These are phyloP conservation scores for Pyrochroa serraticornis DNA, from an alignment of 2,888 invertebrate genomes.

Conservation along the genomic window DNA sequence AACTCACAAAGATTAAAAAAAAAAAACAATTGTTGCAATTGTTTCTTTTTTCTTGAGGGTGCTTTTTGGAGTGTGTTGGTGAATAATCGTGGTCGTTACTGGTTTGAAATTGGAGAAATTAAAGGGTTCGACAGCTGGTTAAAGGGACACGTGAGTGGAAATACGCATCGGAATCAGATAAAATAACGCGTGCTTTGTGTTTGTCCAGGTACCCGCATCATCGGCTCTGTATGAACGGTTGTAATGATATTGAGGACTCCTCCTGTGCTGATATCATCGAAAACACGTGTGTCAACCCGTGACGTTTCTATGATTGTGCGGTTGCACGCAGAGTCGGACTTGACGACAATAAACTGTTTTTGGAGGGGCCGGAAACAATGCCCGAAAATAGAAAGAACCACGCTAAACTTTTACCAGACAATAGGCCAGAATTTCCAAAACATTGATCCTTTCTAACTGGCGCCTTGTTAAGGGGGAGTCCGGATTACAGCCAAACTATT, in stretches of 20 bases:
- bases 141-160: slow-evolving; percentile 33
- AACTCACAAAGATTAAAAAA: too few relatives aligned
- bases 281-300: slow-evolving; percentile 35
- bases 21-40: background rate
- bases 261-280: slow-evolving; percentile 35
- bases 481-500: too few relatives aligned
- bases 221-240: slow-evolving; percentile 35
- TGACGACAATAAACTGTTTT: too few relatives aligned
- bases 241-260: slow-evolving; percentile 33
- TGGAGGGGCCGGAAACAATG: too few relatives aligned
- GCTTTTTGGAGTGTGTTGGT: slow-evolving; percentile 1
- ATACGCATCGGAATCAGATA: slow-evolving; percentile 40
- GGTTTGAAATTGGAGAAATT: slow-evolving; percentile 8
- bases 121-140: slow-evolving; percentile 26
- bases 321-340: too few relatives aligned
- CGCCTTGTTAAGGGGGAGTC: too few relatives aligned
- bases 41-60: slow-evolving; percentile 5
- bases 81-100: slow-evolving; percentile 10
- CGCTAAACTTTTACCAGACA: too few relatives aligned
- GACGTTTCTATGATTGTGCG: too few relatives aligned
- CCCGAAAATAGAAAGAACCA: too few relatives aligned
- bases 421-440: too few relatives aligned
- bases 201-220: slow-evolving; percentile 48
- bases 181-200: slow-evolving; percentile 41
- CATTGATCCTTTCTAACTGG: too few relatives aligned